phyloP scores from a whole-genome alignment of 2,888 invertebrate genomes.

The Hirtodrosophila histrioides region DNA sequence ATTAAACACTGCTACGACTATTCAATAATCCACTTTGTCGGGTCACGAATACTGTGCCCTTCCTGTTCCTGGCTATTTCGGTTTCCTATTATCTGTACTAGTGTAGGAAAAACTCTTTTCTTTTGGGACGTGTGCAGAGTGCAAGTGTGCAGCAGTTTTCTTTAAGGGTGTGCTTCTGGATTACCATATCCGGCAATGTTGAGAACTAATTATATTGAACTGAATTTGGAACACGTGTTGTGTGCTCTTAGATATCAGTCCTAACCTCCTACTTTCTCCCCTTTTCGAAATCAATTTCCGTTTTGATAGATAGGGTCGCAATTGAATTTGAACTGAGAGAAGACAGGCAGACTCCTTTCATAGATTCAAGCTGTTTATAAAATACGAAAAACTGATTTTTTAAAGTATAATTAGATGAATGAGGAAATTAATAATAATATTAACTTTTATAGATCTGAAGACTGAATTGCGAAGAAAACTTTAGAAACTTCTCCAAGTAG shows the following conservation, averaged over 20 bases:
- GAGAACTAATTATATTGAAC: conserved; percentile 61
- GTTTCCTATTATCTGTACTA: conserved; percentile 35
- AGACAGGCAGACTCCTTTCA: too few species aligned
- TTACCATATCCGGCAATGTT: conserved; percentile 63
- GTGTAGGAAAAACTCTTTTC: conserved; percentile 22
- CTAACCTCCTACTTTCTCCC: not conserved
- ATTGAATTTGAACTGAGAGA: conserved; percentile 2
- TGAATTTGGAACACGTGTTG: conserved; percentile 67
- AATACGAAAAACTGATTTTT: too few species aligned
- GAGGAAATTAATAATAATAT: too few species aligned
- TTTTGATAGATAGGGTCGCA: not conserved
- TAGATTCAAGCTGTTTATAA: too few species aligned
- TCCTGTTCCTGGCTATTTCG: conserved; percentile 41
- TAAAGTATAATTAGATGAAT: too few species aligned
- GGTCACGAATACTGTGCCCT: conserved; percentile 49
- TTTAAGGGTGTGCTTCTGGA: conserved; percentile 31
- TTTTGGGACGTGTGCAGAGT: conserved; percentile 50
- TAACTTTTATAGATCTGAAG: too few species aligned
- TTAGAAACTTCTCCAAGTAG: not conserved
- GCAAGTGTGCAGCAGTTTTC: conserved; percentile 57
- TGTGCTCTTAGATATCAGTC: conserved; percentile 2
- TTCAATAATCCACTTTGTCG: conserved; percentile 55
- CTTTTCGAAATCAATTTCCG: conserved; percentile 27
- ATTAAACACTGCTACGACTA: conserved; percentile 14
- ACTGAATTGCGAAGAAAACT: not conserved